phyloP scores from a whole-genome alignment of 2,113 vertebrate genomes.

The Pachycephala philippinensis region DNA sequence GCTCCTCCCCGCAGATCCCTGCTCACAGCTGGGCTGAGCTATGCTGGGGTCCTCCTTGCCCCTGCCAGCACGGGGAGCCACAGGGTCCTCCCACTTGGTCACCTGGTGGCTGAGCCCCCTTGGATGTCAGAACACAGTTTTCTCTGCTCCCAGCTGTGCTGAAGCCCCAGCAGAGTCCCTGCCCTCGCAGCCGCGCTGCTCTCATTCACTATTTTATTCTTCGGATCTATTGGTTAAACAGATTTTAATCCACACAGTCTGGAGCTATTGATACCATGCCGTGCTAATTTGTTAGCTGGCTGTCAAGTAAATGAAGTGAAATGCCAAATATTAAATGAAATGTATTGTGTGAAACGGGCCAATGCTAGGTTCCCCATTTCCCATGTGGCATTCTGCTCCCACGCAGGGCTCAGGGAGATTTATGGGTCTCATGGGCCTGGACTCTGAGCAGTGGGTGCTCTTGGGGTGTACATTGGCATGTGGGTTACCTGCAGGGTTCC shows the following conservation, averaged over 20 bases:
- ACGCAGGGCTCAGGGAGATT: fast-evolving
- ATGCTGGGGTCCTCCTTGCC: not conserved
- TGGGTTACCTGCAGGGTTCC: not conserved
- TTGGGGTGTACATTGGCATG: not conserved
- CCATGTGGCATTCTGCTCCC: not conserved
- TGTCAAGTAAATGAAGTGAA: constrained; percentile 33
- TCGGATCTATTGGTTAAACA: constrained; percentile 39
- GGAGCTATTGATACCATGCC: constrained; percentile 40
- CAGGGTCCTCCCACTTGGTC: not conserved
- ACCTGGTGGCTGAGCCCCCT: not conserved
- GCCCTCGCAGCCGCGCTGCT: fast-evolving
- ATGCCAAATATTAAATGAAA: constrained; percentile 41
- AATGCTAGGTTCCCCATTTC: fast-evolving
- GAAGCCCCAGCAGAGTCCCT: not conserved
- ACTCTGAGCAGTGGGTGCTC: not conserved
- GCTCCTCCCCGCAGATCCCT: fast-evolving
- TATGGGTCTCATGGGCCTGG: not conserved
- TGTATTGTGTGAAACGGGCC: not conserved
- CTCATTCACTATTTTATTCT: not conserved
- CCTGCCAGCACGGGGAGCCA: not conserved
- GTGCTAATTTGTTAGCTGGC: constrained; percentile 46
- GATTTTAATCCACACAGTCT: constrained; percentile 49
- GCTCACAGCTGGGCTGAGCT: not conserved
- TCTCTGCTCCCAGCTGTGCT: not conserved
- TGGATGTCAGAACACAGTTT: not conserved